Evolutionary conservation across 2,888 invertebrate genomes (phyloP).

Genomic region (Argyresthia goedartella): DNA sequence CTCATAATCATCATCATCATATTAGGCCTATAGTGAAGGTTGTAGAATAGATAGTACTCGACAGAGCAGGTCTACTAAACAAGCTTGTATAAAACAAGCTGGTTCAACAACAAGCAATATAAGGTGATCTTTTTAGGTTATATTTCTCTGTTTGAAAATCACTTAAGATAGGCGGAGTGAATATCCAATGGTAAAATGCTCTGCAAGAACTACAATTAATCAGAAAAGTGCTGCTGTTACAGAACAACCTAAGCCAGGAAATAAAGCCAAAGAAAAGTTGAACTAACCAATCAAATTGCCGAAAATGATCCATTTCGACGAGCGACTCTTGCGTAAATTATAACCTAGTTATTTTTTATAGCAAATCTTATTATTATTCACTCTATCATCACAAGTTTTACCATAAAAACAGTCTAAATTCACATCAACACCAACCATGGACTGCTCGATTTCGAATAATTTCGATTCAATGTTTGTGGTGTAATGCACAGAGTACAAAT

Average conservation of each 20-base stretch:
- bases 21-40: no score
- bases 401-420: background rate
- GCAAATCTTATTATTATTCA: background rate
- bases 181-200: background rate
- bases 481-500: no score
- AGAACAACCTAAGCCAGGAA: background rate
- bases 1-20: no score
- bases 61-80: no score
- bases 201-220: background rate
- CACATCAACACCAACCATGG: background rate
- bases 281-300: conserved; percentile 38
- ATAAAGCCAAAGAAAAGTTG: background rate
- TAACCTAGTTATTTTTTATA: background rate
- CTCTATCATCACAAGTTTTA: background rate
- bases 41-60: no score
- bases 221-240: no score
- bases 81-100: no score
- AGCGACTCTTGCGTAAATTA: background rate
- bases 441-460: no score
- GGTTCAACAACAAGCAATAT: no score
- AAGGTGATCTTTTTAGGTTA: background rate
- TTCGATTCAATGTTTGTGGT: no score
- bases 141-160: background rate
- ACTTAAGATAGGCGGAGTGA: background rate
- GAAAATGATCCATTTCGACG: conserved; percentile 32